Percentiles rank a stretch among this genome's conserved stretches.
Conservation (phyloP, 2,113 vertebrate genomes). For the Pipa parva region DNA sequence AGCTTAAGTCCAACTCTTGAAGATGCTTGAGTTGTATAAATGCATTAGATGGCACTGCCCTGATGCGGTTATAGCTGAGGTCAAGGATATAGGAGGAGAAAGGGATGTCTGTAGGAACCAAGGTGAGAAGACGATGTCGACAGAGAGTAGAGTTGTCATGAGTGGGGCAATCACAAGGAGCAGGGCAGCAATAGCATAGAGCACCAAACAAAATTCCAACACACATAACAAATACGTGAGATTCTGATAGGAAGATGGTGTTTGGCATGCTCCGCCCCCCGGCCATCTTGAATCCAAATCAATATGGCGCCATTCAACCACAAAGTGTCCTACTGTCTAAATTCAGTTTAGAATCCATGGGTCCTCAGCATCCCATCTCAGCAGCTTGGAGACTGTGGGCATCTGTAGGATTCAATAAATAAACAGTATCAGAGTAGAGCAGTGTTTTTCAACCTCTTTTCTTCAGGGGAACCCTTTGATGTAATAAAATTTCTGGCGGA, state of each 20-base stretch:
- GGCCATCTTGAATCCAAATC: conserved; percentile 16
- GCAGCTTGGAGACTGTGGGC: no score
- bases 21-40: conserved; percentile 70
- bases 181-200: conserved; percentile 57
- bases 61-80: conserved; percentile 75
- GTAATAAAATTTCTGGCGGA: no score
- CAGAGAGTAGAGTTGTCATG: conserved; percentile 73
- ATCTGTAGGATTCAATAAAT: no score
- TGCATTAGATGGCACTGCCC: conserved; percentile 69
- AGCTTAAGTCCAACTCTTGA: conserved; percentile 77
- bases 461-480: no score
- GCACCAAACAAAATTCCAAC: conserved; percentile 2
- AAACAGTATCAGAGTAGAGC: background rate
- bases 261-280: background rate
- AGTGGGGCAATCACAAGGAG: conserved; percentile 66
- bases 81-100: conserved; percentile 67
- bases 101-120: conserved; percentile 68
- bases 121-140: conserved; percentile 64
- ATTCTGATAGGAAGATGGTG: background rate
- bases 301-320: no score
- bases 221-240: background rate
- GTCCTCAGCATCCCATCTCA: no score
- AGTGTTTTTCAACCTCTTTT: no score
- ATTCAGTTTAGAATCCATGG: no score
- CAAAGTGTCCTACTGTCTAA: no score